Conservation (phyloP, 2,888 invertebrate genomes). For the Aphrophora alni region DNA sequence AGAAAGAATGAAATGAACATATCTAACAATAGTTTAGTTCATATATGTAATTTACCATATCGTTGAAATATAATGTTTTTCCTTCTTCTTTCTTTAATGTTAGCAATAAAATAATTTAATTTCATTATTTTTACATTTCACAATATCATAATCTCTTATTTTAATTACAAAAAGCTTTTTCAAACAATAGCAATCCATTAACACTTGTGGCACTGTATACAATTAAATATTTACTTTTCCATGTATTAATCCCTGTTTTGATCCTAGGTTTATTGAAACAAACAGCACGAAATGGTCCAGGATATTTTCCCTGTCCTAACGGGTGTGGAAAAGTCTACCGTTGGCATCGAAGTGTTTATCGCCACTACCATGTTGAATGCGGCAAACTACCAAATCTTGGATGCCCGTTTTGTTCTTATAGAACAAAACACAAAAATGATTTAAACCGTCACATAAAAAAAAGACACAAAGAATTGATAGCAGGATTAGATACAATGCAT, state of each 20-base stretch:
- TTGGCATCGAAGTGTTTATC: conserved; percentile 51
- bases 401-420: conserved; percentile 53
- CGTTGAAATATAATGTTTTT: too few relatives aligned
- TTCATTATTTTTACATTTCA: too few relatives aligned
- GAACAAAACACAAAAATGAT: conserved; percentile 33
- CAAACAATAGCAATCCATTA: too few relatives aligned
- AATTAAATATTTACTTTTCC: neutral
- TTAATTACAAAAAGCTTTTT: too few relatives aligned
- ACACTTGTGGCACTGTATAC: neutral
- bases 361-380: conserved; percentile 56
- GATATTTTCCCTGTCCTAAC: conserved; percentile 14
- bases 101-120: too few relatives aligned
- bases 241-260: neutral
- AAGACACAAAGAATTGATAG: neutral
- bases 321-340: conserved; percentile 53
- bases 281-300: neutral
- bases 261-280: neutral
- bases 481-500: neutral
- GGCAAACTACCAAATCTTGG: conserved; percentile 55
- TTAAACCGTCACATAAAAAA: conserved; percentile 41
- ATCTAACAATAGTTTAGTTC: too few relatives aligned
- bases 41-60: too few relatives aligned
- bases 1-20: too few relatives aligned
- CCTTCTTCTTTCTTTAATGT: too few relatives aligned
- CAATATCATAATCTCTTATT: too few relatives aligned